Evolutionary conservation across 2,888 invertebrate species (phyloP).

Genomic region (Frankliniella intonsa): DNA sequence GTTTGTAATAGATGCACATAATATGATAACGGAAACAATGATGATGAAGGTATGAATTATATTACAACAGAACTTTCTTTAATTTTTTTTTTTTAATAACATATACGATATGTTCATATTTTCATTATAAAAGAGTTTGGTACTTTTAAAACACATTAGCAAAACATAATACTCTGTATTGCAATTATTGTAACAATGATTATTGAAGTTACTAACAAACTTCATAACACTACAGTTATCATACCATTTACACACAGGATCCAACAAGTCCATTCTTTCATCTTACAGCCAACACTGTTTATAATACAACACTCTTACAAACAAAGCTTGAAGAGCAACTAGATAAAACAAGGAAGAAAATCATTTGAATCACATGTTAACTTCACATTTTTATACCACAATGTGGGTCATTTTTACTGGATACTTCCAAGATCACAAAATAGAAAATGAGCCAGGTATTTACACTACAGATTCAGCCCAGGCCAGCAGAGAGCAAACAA

Average conservation of each 20-base stretch:
- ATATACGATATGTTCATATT: constrained; percentile 24
- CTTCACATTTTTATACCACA: background rate
- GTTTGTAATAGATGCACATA: background rate
- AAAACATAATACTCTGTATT: constrained; percentile 27
- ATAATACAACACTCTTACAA: constrained; percentile 22
- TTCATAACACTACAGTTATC: constrained; percentile 25
- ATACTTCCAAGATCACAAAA: constrained; percentile 1
- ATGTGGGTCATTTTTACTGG: background rate
- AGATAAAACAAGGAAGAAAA: background rate
- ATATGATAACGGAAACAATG: constrained; percentile 18
- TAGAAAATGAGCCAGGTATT: constrained; percentile 2
- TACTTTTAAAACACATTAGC: constrained; percentile 27
- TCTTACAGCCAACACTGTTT: constrained; percentile 23
- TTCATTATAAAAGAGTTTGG: constrained; percentile 23
- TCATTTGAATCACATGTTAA: background rate
- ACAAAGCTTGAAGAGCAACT: constrained; percentile 12
- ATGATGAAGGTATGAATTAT: constrained; percentile 14
- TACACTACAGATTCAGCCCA: background rate
- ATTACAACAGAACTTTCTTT: constrained; percentile 15
- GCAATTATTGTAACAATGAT: constrained; percentile 23
- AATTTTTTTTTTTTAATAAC: constrained; percentile 10
- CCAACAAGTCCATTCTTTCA: constrained; percentile 15
- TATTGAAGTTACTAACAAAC: constrained; percentile 21
- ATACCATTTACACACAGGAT: constrained; percentile 24
- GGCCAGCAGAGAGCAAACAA: constrained; percentile 18